These are phyloP conservation scores for Salvelinus fontinalis DNA, from an alignment of 2,113 vertebrate genomes.

Conservation along the genomic window DNA sequence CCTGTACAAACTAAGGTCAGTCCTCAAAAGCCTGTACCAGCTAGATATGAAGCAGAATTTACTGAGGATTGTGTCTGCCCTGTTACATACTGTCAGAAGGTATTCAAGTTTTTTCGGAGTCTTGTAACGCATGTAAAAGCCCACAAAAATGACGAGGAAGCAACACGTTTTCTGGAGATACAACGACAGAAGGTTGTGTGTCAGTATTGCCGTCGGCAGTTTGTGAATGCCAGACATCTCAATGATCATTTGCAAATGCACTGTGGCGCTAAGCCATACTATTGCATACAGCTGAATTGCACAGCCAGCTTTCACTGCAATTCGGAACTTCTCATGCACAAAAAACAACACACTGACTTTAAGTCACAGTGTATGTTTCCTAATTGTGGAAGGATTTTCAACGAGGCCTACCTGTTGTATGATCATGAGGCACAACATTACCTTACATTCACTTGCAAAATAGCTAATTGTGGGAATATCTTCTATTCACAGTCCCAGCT, in stretches of 20 bases:
- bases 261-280: slow-evolving; percentile 94
- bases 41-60: slow-evolving; percentile 81
- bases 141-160: slow-evolving; percentile 94
- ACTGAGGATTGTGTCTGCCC: slow-evolving; percentile 95
- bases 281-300: slow-evolving; percentile 98
- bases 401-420: slow-evolving; percentile 93
- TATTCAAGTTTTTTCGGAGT: slow-evolving; percentile 98
- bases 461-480: slow-evolving; percentile 87
- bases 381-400: slow-evolving; percentile 93
- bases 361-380: slow-evolving; percentile 98
- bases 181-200: slow-evolving; percentile 98
- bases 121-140: slow-evolving; percentile 93
- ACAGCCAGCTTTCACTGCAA: slow-evolving; percentile 94
- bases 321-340: slow-evolving; percentile 90
- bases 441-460: slow-evolving; percentile 92
- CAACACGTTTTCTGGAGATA: slow-evolving; percentile 95
- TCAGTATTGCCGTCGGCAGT: slow-evolving; percentile 97
- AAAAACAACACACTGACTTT: slow-evolving; percentile 91
- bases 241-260: slow-evolving; percentile 99
- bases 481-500: slow-evolving; percentile 90
- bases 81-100: slow-evolving; percentile 93
- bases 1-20: slow-evolving; percentile 73
- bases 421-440: slow-evolving; percentile 99
- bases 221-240: slow-evolving; percentile 94
- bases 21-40: slow-evolving; percentile 79